Evolutionary conservation across 2,888 invertebrate species (phyloP).

Genomic region (Octodonta nipae): DNA sequence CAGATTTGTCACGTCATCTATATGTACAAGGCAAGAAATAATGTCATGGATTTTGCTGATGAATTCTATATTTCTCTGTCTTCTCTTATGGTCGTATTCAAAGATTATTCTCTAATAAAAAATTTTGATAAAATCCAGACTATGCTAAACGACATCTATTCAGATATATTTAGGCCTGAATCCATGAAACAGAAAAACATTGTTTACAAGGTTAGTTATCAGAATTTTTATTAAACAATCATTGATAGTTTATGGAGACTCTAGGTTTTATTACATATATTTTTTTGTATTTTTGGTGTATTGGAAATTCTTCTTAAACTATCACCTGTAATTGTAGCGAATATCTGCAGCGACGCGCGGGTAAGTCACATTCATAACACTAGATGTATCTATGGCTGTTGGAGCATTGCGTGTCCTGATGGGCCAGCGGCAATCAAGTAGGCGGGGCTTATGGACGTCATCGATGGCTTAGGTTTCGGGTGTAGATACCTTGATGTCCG

Average conservation of each 20-base stretch:
- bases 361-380: too few species aligned
- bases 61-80: constrained; percentile 12
- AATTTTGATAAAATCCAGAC: constrained; percentile 6
- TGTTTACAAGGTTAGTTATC: constrained; percentile 5
- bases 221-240: not conserved
- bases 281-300: too few species aligned
- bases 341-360: too few species aligned
- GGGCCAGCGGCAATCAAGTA: too few species aligned
- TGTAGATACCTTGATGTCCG: too few species aligned
- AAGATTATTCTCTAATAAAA: constrained; percentile 8
- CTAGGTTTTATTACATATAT: not conserved
- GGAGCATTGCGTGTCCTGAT: too few species aligned
- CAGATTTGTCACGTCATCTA: constrained; percentile 12
- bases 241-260: not conserved
- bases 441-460: too few species aligned
- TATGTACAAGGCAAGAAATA: constrained; percentile 12
- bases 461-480: too few species aligned
- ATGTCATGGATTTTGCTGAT: constrained; percentile 11
- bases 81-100: constrained; percentile 10
- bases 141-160: constrained; percentile 9
- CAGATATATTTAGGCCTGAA: constrained; percentile 6
- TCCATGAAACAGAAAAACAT: constrained; percentile 5
- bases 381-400: too few species aligned
- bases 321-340: too few species aligned
- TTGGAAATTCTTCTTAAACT: too few species aligned